Base-by-base conservation (phyloP, 2,113 vertebrate species). In the Macheiramphus alcinus region DNA sequence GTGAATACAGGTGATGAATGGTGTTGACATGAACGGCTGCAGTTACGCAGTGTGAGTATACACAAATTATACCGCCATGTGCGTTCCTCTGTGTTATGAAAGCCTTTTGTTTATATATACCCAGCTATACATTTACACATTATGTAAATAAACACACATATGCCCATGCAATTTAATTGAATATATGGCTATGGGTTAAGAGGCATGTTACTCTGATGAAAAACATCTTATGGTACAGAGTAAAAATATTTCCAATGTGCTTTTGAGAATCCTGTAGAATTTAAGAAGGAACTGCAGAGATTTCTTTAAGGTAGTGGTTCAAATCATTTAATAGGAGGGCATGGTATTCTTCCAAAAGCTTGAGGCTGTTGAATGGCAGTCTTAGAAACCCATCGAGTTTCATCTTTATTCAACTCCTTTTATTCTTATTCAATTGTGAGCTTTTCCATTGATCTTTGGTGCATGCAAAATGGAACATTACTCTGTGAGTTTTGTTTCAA, bases 61-160 rank as follows among this genome's bases (percentile, higher is more conserved):
- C 92, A 97, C 97, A 97, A 96, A 97, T 95, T 96, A 92, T 90
- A 87, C 85, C 80, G 0, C 93, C 94, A 95, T 97, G 95, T 96
- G 96, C 95, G 93, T 97, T 96, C 94, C 84, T 96, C 96, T 94
- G 92, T 96, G 94, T 96, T 95, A 94, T 94, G 91, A 97, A 95
- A 95, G 97, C 95, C 95, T 94, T 96, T 94, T 97, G 94, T 96
- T 97, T 97, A 96, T 94, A 91, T 91, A 97, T 97, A 96, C 91
- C 91, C 95, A 91, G 95, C 93, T 97, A 96, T 97, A 97, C 97
- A 93, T 97, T 97, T 97, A 91, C 97, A 97, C 95, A 94, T 93
- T 96, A 94, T 94, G 95, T 97, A 97, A 97, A 97, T 97, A 97
- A 96, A 96, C 97, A 95, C 95, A 95, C 96, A 96, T 97, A 97